Percentiles rank a stretch among this genome's conserved stretches.
Evolutionary conservation across 2,888 invertebrate species (phyloP).

Genomic region (Eupelmus urozonus): DNA sequence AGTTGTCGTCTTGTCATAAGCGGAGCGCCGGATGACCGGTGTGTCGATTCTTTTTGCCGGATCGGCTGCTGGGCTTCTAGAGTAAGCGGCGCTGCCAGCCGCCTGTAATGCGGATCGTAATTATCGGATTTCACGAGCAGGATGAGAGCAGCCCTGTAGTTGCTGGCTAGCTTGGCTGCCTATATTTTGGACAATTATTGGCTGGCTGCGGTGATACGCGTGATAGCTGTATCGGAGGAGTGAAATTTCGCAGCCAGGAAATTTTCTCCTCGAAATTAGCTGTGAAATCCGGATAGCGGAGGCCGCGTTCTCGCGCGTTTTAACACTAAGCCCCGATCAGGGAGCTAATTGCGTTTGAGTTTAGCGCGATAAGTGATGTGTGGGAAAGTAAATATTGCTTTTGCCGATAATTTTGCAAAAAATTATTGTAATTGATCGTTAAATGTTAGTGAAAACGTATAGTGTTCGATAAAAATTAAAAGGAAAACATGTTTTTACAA

Average conservation of each 20-base stretch:
- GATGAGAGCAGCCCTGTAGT: background rate
- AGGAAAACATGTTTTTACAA: too few relatives aligned
- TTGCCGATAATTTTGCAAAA: too few relatives aligned
- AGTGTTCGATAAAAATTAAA: too few relatives aligned
- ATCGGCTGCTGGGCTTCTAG: background rate
- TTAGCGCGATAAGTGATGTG: background rate
- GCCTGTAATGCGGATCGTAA: constrained; percentile 43
- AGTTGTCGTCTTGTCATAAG: constrained; percentile 40
- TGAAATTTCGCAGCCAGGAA: background rate
- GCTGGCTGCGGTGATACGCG: background rate
- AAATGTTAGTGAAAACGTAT: too few relatives aligned
- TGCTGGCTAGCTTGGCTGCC: too few relatives aligned
- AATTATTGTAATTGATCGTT: too few relatives aligned
- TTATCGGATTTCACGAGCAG: constrained; percentile 45
- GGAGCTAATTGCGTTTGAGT: too few relatives aligned
- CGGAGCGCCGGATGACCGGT: constrained; percentile 18
- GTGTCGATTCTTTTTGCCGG: constrained; percentile 40
- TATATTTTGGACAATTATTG: too few relatives aligned
- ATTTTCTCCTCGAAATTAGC: constrained; percentile 5
- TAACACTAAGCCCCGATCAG: too few relatives aligned
- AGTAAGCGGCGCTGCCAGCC: too few relatives aligned
- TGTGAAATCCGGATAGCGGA: background rate
- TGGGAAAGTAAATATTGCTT: too few relatives aligned
- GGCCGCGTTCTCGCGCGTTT: too few relatives aligned
- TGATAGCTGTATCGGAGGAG: background rate